Percentiles rank a stretch among this genome's conserved stretches.
Evolutionary conservation across 2,797 vertebrate species (phyloP).

Genomic region (Cheirogaleus major): DNA sequence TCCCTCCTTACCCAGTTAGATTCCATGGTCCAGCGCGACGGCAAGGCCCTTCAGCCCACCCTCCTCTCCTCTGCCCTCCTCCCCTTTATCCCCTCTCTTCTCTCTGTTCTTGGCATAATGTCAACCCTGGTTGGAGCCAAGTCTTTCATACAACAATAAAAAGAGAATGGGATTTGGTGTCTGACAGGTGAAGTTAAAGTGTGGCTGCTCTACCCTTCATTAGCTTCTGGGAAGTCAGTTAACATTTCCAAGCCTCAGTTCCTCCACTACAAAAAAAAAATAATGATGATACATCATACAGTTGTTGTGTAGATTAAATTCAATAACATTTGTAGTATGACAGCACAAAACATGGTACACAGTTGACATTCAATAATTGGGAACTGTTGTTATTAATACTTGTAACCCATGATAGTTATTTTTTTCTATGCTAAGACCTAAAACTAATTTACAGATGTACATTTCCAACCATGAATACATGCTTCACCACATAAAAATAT

Average conservation of each 20-base stretch:
- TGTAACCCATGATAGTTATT: neutral
- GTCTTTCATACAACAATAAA: neutral
- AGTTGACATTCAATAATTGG: neutral
- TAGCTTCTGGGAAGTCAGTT: neutral
- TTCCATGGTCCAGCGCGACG: neutral
- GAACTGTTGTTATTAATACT: neutral
- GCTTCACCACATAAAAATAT: neutral
- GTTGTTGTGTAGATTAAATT: neutral
- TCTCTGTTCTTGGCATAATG: neutral
- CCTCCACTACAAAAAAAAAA: neutral
- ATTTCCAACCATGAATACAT: constrained; percentile 1
- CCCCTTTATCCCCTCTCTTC: neutral
- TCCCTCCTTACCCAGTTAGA: neutral
- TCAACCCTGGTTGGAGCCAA: neutral
- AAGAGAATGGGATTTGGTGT: neutral
- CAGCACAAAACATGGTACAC: neutral
- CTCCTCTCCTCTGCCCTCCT: neutral
- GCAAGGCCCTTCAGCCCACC: neutral
- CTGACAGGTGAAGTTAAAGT: neutral
- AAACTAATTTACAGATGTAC: constrained; percentile 12
- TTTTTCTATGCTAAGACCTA: neutral
- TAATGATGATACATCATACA: neutral
- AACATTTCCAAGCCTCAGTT: neutral
- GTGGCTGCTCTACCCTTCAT: neutral
- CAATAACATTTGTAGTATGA: neutral